Conservation (phyloP, 2,888 invertebrate genomes). For the Agriopis aurantiaria region DNA sequence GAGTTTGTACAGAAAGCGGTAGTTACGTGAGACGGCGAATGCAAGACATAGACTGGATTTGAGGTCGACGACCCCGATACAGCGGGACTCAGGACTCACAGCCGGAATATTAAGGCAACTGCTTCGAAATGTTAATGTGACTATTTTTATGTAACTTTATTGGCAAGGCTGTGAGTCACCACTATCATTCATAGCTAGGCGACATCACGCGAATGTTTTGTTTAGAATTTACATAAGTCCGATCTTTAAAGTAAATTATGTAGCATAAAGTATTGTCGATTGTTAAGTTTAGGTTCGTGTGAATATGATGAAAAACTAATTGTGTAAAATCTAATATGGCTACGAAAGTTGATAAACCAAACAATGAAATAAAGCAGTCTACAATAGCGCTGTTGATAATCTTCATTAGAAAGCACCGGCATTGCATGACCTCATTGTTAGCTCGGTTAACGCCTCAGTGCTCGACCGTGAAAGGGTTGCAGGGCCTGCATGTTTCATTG, state of each 20-base stretch:
- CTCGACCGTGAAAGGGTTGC: slow-evolving; percentile 68
- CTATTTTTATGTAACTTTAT: slow-evolving; percentile 35
- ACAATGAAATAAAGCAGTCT: slow-evolving; percentile 50
- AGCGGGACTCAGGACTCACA: slow-evolving; percentile 82
- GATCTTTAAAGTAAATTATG: slow-evolving; percentile 7
- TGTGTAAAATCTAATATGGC: slow-evolving; percentile 3
- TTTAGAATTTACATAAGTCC: slow-evolving; percentile 12
- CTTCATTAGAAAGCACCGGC: slow-evolving; percentile 71
- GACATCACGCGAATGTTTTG: slow-evolving; percentile 15
- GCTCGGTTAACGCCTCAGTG: slow-evolving; percentile 71
- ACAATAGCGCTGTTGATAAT: slow-evolving; percentile 59
- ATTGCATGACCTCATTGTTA: slow-evolving; percentile 70
- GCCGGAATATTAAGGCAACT: slow-evolving; percentile 74
- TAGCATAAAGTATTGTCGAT: not conserved
- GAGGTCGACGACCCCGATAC: slow-evolving; percentile 77
- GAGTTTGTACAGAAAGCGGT: slow-evolving; percentile 73
- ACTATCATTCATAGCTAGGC: slow-evolving; percentile 5
- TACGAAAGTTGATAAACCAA: slow-evolving; percentile 36
- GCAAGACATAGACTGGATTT: slow-evolving; percentile 83
- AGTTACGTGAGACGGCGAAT: slow-evolving; percentile 80
- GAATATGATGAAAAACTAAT: not conserved
- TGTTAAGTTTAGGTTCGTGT: too few species aligned
- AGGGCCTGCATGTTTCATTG: not conserved
- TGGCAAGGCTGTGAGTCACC: slow-evolving; percentile 30
- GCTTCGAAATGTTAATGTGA: slow-evolving; percentile 43